These are phyloP conservation scores for Centropus unirufus DNA, from an alignment of 2,113 vertebrate genomes.

Conservation along the genomic window DNA sequence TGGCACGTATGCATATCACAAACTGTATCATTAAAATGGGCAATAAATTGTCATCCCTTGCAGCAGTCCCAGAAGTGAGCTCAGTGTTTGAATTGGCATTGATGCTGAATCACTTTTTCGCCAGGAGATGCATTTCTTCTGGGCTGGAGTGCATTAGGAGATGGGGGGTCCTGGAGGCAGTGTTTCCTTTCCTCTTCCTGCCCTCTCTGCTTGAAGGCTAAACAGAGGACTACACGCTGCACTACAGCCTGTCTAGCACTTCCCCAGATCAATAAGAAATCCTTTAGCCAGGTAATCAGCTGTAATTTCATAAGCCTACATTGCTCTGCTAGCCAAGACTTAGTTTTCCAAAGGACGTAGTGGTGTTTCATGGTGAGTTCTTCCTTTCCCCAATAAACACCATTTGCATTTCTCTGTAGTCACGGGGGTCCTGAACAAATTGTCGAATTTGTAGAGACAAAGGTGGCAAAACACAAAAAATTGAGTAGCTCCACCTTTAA, in stretches of 20 bases:
- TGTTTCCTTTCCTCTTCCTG: background rate
- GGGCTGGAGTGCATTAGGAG: background rate
- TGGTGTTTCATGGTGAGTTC: background rate
- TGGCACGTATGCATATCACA: conserved; percentile 48
- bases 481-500: background rate
- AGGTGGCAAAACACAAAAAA: background rate
- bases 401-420: background rate
- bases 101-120: background rate
- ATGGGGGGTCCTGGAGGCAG: background rate
- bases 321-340: background rate
- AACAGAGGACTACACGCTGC: accelerated
- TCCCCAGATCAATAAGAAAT: background rate
- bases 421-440: background rate
- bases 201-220: background rate
- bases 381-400: background rate
- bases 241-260: background rate
- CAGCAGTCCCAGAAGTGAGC: conserved; percentile 51
- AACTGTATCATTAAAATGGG: conserved; percentile 25
- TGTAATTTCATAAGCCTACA: accelerated
- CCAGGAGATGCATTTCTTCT: background rate
- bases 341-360: background rate
- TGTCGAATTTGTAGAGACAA: background rate
- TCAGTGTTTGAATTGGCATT: conserved; percentile 24
- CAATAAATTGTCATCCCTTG: conserved; percentile 54
- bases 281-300: background rate